Percentiles rank a stretch among this genome's conserved stretches.
Evolutionary conservation across 2,797 vertebrate genomes (phyloP).

Genomic region (Chloroceryle amazona): DNA sequence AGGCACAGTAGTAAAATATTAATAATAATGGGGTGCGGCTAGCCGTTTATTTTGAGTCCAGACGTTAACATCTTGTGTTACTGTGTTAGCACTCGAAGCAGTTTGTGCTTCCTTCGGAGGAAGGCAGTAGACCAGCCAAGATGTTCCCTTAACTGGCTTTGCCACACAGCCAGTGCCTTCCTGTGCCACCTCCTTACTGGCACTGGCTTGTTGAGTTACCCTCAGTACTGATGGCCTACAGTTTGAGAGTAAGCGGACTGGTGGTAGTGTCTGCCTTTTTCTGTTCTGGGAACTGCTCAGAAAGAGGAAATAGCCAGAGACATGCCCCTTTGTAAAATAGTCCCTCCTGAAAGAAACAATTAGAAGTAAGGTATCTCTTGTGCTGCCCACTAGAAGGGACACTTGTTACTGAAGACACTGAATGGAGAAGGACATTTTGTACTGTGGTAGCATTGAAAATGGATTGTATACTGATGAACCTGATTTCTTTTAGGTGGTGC

Average conservation of each 20-base stretch:
- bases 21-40: no score
- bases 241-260: no score
- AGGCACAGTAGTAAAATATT: no score
- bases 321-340: not conserved
- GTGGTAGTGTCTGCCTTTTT: not conserved
- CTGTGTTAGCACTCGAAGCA: not conserved
- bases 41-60: no score
- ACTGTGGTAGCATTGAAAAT: not conserved
- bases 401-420: not conserved
- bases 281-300: not conserved
- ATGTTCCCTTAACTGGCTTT: no score
- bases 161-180: fast-evolving
- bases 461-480: not conserved
- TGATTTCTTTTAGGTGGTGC: not conserved
- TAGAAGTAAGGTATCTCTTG: not conserved
- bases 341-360: not conserved
- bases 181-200: no score
- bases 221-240: not conserved
- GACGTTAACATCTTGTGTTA: fast-evolving
- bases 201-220: fast-evolving
- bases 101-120: fast-evolving
- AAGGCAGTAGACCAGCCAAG: not conserved
- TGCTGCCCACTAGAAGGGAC: not conserved
- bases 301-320: not conserved
- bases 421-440: not conserved